Evolutionary conservation across 2,113 vertebrate genomes (phyloP).

Genomic region (Phaethornis superciliosus): DNA sequence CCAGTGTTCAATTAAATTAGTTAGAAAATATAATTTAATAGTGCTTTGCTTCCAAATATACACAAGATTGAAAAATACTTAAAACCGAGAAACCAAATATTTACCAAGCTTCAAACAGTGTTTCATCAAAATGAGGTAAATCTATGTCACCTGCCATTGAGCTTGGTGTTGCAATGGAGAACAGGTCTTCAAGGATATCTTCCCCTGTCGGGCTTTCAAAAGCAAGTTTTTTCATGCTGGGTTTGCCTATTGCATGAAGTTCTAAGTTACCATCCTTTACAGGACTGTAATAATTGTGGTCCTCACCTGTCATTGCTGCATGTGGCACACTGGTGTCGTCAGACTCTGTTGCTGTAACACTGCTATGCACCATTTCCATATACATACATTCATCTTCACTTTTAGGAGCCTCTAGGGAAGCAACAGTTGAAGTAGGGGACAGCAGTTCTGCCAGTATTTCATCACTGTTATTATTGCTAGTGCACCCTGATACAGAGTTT

Average conservation of each 20-base stretch:
- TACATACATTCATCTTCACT: slow-evolving; percentile 71
- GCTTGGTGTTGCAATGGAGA: slow-evolving; percentile 73
- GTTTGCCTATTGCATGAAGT: background rate
- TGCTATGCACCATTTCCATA: slow-evolving; percentile 78
- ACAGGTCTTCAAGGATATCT: slow-evolving; percentile 85
- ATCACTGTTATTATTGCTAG: slow-evolving; percentile 71
- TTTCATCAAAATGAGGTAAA: slow-evolving; percentile 83
- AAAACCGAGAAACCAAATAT: slow-evolving; percentile 25
- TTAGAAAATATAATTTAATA: slow-evolving; percentile 46
- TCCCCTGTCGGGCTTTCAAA: slow-evolving; percentile 64
- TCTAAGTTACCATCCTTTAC: slow-evolving; percentile 16
- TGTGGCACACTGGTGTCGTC: background rate
- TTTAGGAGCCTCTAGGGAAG: slow-evolving; percentile 78
- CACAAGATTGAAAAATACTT: slow-evolving; percentile 22
- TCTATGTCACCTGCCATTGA: slow-evolving; percentile 77
- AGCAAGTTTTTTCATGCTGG: background rate
- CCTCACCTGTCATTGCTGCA: background rate
- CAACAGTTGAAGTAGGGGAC: slow-evolving; percentile 76
- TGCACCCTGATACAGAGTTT: slow-evolving; percentile 65
- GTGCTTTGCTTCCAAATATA: slow-evolving; percentile 52
- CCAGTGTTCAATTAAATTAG: slow-evolving; percentile 40
- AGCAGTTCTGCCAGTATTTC: slow-evolving; percentile 85
- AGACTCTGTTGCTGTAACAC: background rate
- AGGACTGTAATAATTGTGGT: slow-evolving; percentile 59
- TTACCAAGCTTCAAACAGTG: slow-evolving; percentile 81